Base-by-base conservation (phyloP, 2,888 invertebrate species). In the Ecliptopera silaceata region DNA sequence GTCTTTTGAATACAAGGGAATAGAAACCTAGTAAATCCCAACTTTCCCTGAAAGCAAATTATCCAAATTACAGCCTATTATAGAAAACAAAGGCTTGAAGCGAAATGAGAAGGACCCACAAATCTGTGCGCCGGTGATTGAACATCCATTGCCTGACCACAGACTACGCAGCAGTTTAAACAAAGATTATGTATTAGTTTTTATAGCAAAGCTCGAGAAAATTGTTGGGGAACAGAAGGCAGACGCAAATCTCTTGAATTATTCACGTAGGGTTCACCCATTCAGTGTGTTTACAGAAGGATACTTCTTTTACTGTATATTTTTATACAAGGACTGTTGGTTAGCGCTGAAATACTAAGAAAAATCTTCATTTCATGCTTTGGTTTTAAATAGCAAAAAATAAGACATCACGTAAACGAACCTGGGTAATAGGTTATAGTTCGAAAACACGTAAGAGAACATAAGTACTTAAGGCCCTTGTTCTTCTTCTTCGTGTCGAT, bases 181-280 rank as follows among this genome's bases (percentile, higher is more conserved):
- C 62, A 61, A 20, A 44, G 52, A 48, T 44, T 58, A 43, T 13
- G 20, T 29, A 53, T 17, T n/a, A 49, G 38, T 45, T 41, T 49
- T 34, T 53, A 45, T 13, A 15, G 15, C 72, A 75, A 79, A 79
- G 77, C 75, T 69, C 64, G 63, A 58, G 54, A 49, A 82, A 82
- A 82, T 82, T 79, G 79, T 75, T 78, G 74, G 71, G 71, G 79
- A 82, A 77, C 74, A 77, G 75, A 77, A 72, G 76, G 77, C 75
- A 50, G 42, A 75, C 77, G 76, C 79, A 77, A 67, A 68, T 70
- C 69, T 75, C 71, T 72, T 69, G 66, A 65, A 64, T 70, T 66
- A 69, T 71, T 70, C 71, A 73, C 64, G 58, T 44, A 63, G 59
- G 61, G 57, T 36, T 65, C 61, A 15, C 42, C n/a, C 26, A 31